Evolutionary conservation across 2,113 vertebrate genomes (phyloP), one percentile per base, ranked within the genome.

Genomic region (Dicerorhinus sumatrensis): DNA sequence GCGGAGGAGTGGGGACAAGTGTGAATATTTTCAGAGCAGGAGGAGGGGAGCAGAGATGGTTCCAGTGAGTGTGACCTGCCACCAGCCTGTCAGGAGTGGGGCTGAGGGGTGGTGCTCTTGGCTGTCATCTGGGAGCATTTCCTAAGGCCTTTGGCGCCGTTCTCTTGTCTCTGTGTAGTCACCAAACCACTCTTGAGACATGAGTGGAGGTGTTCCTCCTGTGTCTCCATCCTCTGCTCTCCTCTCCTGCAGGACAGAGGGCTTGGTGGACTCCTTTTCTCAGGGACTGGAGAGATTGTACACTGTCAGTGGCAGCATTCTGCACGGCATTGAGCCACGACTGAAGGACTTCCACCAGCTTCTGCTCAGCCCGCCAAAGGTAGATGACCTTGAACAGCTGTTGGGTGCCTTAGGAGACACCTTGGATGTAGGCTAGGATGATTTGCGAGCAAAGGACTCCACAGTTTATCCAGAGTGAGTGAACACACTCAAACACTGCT

Each of bases 301-400:
- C 98, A 98, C 99, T 98, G 99, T 99, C 99, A 99, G 97, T 98
- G 99, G 99, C 99, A 99, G 99, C 98, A 99, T 99, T 98, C 97
- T 99, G 84, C 98, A 98, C 11, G 99, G 99, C 94, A 99, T 99
- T 85, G 99, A 99, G 98, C 99, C 99, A 25, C 98, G 99, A 97
- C 99, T 99, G 98, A 99, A 99, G 98, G 99, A 99, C 98, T 99
- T 99, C 99, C 99, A 99, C 98, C 99, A 99, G 97, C 99, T 99
- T 93, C 99, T 99, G 96, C 99, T 99, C 98, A 98, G 98, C 92
- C 99, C 99, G 6, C 99, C 99, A 90, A 99, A 99, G 99, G 99
- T 99, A 99, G 58, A 0, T 14, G 1, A 0, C 0, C 48, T 1
- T 25, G 1, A 36, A 6, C 8, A 13, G 31, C 51, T 54, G 11